Percentiles rank a stretch among this genome's conserved stretches.
Evolutionary conservation across 1,140 invertebrate genomes (phyloP).

Genomic region (Doryteuthis pealeii): DNA sequence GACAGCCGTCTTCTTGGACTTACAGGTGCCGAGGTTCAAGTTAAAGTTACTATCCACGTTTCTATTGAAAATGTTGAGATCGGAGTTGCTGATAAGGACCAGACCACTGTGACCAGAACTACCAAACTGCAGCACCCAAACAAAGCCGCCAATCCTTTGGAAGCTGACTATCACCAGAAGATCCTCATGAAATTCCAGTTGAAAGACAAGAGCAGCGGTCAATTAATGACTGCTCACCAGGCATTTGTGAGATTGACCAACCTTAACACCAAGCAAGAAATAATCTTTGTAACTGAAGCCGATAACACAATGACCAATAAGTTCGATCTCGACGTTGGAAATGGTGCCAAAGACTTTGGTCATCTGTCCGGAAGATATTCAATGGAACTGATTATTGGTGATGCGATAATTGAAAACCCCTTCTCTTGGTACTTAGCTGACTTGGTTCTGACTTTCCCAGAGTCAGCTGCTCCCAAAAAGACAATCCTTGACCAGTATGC

Average conservation of each 20-base stretch:
- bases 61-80: constrained; percentile 79
- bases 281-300: constrained; percentile 91
- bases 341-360: constrained; percentile 78
- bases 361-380: constrained; percentile 78
- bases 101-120: constrained; percentile 64
- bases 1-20: constrained; percentile 66
- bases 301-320: constrained; percentile 78
- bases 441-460: constrained; percentile 72
- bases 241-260: constrained; percentile 81
- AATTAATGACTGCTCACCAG: constrained; percentile 81
- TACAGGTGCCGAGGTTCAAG: constrained; percentile 62
- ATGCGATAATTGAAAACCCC: constrained; percentile 86
- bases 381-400: constrained; percentile 85
- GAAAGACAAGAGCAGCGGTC: constrained; percentile 71
- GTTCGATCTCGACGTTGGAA: constrained; percentile 85
- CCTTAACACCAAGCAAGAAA: constrained; percentile 73
- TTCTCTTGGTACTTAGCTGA: constrained; percentile 82
- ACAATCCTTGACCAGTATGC: constrained; percentile 60
- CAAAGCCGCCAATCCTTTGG: constrained; percentile 66
- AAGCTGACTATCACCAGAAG: constrained; percentile 88
- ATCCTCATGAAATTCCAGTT: constrained; percentile 80
- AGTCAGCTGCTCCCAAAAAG: constrained; percentile 49
- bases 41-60: constrained; percentile 64
- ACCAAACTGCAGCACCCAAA: constrained; percentile 72
- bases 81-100: constrained; percentile 85